phyloP scores from a whole-genome alignment of 2,888 invertebrate genomes.

The Drosophila trichaetosa region DNA sequence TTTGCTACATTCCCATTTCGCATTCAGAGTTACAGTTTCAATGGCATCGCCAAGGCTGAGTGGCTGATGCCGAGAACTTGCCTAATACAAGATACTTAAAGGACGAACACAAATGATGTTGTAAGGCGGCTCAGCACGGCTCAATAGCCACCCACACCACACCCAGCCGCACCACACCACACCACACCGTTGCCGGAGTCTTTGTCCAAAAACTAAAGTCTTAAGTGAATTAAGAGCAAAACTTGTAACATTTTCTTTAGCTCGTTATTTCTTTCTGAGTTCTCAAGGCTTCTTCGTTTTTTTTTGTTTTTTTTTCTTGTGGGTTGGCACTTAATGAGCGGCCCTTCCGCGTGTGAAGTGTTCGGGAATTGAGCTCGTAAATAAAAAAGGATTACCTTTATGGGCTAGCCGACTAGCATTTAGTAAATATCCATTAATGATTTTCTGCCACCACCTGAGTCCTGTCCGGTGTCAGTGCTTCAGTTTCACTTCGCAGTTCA shows the following conservation, averaged over 20 bases:
- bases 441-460: conserved; percentile 53
- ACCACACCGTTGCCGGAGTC: conserved; percentile 1
- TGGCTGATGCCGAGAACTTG: conserved; percentile 56
- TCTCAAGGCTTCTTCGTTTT: conserved; percentile 40
- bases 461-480: conserved; percentile 3
- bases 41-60: conserved; percentile 64
- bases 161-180: neutral
- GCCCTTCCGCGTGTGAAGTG: conserved; percentile 53
- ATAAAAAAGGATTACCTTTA: conserved; percentile 71
- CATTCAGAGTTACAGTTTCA: conserved; percentile 65
- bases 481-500: conserved; percentile 23
- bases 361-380: conserved; percentile 56
- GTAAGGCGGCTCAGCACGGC: conserved; percentile 39
- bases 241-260: conserved; percentile 74
- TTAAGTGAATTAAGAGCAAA: conserved; percentile 78
- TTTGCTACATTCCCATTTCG: conserved; percentile 47
- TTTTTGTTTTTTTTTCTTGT: neutral
- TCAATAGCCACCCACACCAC: conserved; percentile 10
- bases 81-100: conserved; percentile 77
- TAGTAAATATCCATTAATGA: conserved; percentile 63
- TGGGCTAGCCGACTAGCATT: conserved; percentile 23
- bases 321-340: conserved; percentile 63
- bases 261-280: conserved; percentile 40
- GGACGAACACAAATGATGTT: conserved; percentile 67
- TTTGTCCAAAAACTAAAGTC: conserved; percentile 67